These are phyloP conservation scores for Pachypanchax playfairii DNA, from an alignment of 2,113 vertebrate genomes.

Conservation along the genomic window DNA sequence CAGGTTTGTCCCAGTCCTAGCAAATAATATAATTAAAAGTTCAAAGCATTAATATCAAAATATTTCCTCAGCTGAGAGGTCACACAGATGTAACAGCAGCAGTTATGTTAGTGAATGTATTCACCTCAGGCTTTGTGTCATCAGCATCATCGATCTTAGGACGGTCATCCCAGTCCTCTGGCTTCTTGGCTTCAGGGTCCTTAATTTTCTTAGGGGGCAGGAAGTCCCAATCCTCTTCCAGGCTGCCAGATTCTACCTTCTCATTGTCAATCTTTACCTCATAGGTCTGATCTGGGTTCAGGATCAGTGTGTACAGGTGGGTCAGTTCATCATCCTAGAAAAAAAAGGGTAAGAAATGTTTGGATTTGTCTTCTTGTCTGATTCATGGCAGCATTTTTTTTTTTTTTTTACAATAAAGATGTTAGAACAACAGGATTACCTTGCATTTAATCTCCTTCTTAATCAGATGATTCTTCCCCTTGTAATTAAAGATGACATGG, in stretches of 20 bases:
- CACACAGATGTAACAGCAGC: background rate
- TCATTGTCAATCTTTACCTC: constrained; percentile 85
- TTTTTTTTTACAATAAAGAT: background rate
- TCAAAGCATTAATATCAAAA: background rate
- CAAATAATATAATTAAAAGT: background rate
- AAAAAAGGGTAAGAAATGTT: background rate
- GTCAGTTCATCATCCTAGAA: constrained; percentile 84
- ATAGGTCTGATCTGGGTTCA: constrained; percentile 85
- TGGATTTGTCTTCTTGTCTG: background rate
- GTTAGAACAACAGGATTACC: constrained; percentile 62
- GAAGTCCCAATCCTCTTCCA: constrained; percentile 87
- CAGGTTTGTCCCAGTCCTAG: constrained; percentile 87
- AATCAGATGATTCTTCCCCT: constrained; percentile 86
- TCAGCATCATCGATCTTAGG: constrained; percentile 74
- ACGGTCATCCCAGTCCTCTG: constrained; percentile 79
- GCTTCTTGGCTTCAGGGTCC: constrained; percentile 78
- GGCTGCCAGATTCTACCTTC: constrained; percentile 80
- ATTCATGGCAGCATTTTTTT: background rate
- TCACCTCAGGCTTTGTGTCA: constrained; percentile 80
- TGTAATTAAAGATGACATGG: constrained; percentile 90
- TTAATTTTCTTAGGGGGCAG: constrained; percentile 81
- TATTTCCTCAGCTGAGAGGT: background rate
- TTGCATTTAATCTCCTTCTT: constrained; percentile 89
- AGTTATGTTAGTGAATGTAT: background rate
- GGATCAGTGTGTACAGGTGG: constrained; percentile 86